Base-by-base conservation (phyloP, 2,113 vertebrate genomes). In the Amazona guildingii region DNA sequence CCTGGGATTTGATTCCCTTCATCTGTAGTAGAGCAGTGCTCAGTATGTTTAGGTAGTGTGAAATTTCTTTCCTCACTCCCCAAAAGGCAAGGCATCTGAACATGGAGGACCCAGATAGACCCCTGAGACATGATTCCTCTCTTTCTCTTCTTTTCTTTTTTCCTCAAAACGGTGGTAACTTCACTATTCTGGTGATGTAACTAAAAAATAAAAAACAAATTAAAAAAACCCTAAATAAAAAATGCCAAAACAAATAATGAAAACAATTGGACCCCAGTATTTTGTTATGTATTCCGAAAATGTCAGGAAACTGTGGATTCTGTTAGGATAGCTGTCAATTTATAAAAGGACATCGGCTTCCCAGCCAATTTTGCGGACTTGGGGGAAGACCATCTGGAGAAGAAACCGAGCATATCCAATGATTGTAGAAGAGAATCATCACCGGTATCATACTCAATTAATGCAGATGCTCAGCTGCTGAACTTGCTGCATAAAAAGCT, bases 311-410 rank as follows among this genome's bases (percentile, higher is more conserved):
- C 59, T 5, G 5, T n/a, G 37, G 25, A 44, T 91, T 19, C 49
- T 79, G 17, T 62, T 90, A 77, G 67, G 63, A 59, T 66, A 88
- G 33, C 39, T 92, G 68, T 95, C 55, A 81, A 31, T 92, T 83
- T 81, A 54, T 81, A 68, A 67, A 80, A 72, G 82, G 35, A 43
- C 61, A 72, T 86, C 55, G 55, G 13, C 51, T 90, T 90, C 83
- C 82, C 76, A 88, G 85, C 64, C 51, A 90, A 61, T 96, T 93
- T 61, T 77, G 55, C 2, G 7, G 76, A 59, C 75, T 31, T 88
- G 46, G 64, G 79, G 93, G 79, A 64, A 61, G 88, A 97, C 92
- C 96, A 93, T 96, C 88, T 96, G 95, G 92, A 95, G 83, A 83
- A 94, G 88, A 97, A 97, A 92, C 1, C 0, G 73, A 94, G 90